Base-by-base conservation (phyloP, 1,140 invertebrate genomes). In the Papilio helenus region DNA sequence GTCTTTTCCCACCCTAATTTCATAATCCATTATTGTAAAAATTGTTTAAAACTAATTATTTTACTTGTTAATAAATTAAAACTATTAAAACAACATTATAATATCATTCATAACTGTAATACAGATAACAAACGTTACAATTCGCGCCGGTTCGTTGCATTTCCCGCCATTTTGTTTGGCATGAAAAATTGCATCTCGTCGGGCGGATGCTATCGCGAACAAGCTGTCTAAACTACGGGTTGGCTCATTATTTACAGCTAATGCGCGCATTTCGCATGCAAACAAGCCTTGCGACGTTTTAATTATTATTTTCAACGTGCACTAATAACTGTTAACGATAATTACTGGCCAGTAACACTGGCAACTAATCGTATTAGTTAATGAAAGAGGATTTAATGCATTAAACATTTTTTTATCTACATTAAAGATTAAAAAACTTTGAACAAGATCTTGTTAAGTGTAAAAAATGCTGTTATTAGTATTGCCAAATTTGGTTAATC, bases 301-400 rank as follows among this genome's bases (percentile, higher is more conserved):
- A 77, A 77, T 77, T 77, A 77, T 77, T 77, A 77, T 61, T 77
- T 77, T 26, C 51, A 77, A 77, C 76, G 34, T 77, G 58, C 55
- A 42, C 39, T 77, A 77, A 77, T 77, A 77, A 77, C 76, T 65
- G 76, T 77, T 77, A 77, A 77, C 55, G 76, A 61, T 77, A 77
- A 77, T 77, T 77, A 39, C 76, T 77, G 39, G 39, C 16, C 34
- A 34, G 51, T 65, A 61, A 77, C 18, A 73, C 72, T 26, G n/a
- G 9, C 26, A 18, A 7, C 34, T 72, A 42, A 42, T 44, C 71
- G 34, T 72, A 44, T 72, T 44, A 65, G 26, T 26, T 16, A 29
- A 29, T 26, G 23, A 65, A 65, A 65, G 61, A 29, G 23, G 61
- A 65, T 65, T 65, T 65, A 65, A 65, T 65, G 61, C 3, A 16